These are phyloP conservation scores for Drosophila trapezifrons DNA, from an alignment of 1,140 invertebrate genomes.

Conservation along the genomic window DNA sequence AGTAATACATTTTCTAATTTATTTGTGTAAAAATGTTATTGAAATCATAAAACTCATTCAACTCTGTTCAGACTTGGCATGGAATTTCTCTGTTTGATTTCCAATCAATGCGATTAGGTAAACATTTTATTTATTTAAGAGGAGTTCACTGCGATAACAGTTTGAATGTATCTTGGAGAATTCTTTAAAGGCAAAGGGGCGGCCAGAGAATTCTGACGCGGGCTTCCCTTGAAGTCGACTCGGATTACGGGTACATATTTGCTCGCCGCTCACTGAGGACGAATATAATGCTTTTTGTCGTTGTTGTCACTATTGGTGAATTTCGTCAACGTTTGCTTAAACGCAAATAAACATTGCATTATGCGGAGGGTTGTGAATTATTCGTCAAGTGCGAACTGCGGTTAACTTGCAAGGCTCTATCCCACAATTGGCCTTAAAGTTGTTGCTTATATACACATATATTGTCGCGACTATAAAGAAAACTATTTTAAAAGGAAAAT, in stretches of 20 bases:
- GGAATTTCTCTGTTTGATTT: background rate
- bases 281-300: conserved; percentile 20
- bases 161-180: conserved; percentile 14
- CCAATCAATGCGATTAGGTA: background rate
- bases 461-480: background rate
- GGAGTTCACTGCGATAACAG: conserved; percentile 2
- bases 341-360: conserved; percentile 47
- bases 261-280: conserved; percentile 22
- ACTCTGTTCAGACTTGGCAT: background rate
- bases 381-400: conserved; percentile 57
- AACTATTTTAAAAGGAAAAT: background rate
- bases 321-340: conserved; percentile 54
- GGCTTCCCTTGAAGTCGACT: conserved; percentile 50
- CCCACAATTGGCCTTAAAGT: conserved; percentile 31
- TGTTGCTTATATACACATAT: background rate
- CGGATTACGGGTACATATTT: conserved; percentile 46
- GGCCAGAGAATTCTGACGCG: background rate
- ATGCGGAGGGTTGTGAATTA: conserved; percentile 15
- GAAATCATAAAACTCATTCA: too few relatives aligned
- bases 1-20: too few relatives aligned
- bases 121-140: conserved; percentile 9
- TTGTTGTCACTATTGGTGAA: conserved; percentile 30
- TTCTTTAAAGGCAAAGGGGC: background rate
- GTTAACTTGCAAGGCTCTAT: conserved; percentile 23
- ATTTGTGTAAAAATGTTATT: too few relatives aligned